Percentiles rank a stretch among this genome's conserved stretches.
Conservation (phyloP, 2,888 invertebrate species). For the Dione vanillae region DNA sequence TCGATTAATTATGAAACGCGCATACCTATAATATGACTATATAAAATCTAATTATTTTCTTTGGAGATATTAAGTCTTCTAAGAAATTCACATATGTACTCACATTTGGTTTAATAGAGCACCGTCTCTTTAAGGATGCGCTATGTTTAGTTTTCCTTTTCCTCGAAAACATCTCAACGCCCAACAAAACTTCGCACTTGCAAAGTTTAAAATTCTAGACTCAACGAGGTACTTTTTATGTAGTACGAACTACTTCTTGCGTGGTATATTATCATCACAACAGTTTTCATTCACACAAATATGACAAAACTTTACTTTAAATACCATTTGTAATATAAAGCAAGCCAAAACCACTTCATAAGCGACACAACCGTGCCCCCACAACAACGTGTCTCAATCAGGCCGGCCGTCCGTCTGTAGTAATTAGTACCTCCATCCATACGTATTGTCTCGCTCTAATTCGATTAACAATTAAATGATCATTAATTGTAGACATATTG, state of each 20-base stretch:
- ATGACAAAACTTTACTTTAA: conserved; percentile 2
- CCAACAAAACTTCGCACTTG: conserved; percentile 15
- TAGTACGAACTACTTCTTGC: no score
- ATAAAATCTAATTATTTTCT: neutral
- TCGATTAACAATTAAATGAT: conserved; percentile 62
- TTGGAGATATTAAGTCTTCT: conserved; percentile 1
- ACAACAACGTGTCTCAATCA: conserved; percentile 62
- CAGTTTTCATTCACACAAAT: neutral
- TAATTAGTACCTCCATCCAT: conserved; percentile 67
- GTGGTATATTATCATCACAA: neutral
- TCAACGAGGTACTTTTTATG: no score
- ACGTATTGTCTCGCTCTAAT: conserved; percentile 67
- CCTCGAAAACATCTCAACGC: conserved; percentile 43
- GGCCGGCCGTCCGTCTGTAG: conserved; percentile 55
- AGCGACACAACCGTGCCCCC: conserved; percentile 25
- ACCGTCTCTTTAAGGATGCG: conserved; percentile 48
- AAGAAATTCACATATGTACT: conserved; percentile 41
- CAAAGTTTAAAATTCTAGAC: neutral
- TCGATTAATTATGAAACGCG: conserved; percentile 16
- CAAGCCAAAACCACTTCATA: neutral
- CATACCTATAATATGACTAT: neutral
- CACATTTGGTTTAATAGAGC: conserved; percentile 49
- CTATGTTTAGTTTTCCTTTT: conserved; percentile 46
- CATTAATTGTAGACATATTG: conserved; percentile 45
- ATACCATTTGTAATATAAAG: conserved; percentile 3